A percentile compares a stretch with the other conserved stretches of the same genome.
Conservation (phyloP, 92 coral and sea anemone species). For the Porites evermanni region DNA sequence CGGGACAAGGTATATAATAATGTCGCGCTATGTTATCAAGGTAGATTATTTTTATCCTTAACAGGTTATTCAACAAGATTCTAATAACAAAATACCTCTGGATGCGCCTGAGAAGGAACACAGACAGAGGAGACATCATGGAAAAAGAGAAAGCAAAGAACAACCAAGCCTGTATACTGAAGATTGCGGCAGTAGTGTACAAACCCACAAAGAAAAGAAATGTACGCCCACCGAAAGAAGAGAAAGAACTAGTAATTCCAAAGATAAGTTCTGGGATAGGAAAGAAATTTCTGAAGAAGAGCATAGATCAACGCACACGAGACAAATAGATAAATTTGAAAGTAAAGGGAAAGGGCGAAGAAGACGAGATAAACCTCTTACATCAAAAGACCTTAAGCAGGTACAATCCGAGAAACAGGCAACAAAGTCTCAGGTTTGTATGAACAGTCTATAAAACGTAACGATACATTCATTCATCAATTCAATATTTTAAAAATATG, state of each 20-base stretch:
- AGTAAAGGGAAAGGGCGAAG: background rate
- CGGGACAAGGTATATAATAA: too few species aligned
- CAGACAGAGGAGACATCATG: background rate
- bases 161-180: background rate
- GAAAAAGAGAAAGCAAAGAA: background rate
- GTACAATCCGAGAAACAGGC: background rate
- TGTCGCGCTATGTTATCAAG: background rate
- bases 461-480: too few species aligned
- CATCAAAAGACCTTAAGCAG: background rate
- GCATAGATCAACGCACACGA: background rate
- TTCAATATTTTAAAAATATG: too few species aligned
- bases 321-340: background rate
- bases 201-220: background rate
- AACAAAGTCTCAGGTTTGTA: constrained; percentile 14
- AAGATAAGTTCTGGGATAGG: too few species aligned
- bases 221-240: background rate
- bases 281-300: background rate
- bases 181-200: background rate
- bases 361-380: background rate
- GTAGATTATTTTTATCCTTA: background rate
- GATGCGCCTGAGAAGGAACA: background rate
- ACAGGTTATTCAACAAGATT: background rate
- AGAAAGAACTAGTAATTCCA: background rate
- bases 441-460: too few species aligned
- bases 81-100: background rate